Base-by-base conservation (phyloP, 37 sponge, comb jelly and placozoan genomes). In the Theonella swinhoei region DNA sequence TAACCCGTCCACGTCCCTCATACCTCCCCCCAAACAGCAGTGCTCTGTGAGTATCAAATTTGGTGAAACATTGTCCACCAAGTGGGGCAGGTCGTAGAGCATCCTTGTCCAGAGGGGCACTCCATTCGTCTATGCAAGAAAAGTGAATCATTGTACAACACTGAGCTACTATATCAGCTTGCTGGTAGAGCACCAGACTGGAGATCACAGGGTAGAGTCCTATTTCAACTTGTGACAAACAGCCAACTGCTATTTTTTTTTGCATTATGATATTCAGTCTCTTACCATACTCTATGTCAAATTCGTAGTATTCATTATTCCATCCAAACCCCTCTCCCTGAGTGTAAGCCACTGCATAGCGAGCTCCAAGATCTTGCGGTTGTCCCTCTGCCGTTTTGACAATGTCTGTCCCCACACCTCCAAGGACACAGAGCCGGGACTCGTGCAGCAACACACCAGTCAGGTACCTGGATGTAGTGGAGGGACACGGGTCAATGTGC, bases 261-360 rank as follows among this genome's bases (percentile, higher is more conserved):
- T n/a, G n/a, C n/a, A n/a, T n/a, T n/a, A n/a, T n/a, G n/a, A n/a
- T n/a, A n/a, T n/a, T n/a, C n/a, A n/a, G n/a, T n/a, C n/a, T n/a
- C n/a, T 75, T 63, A 92, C 89, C 62, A 20, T 41, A 42, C 5
- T 72, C 42, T 0, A 94, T 37, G 66, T 90, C 82, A 81, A 89
- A 90, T 34, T 94, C 88, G 38, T 75, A 83, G 75, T 92, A 92
- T 31, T 92, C 88, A 42, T 80, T 92, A 63, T 83, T 92, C 85
- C 85, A 80, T 23, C 91, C 91, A 81, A 70, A 91, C 0, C 72
- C 66, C 20, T 26, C 63, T 5, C 54, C 63, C 17, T 60, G 33
- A 0, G n/a, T n/a, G 17, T 65, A 65, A 29, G 62, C 43, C 19
- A 31, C 28, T 0, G 61, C 37, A 25, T 83, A 89, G 25, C 71